phyloP scores from a whole-genome alignment of 2,113 vertebrate species.

The Pteruthius melanotis region DNA sequence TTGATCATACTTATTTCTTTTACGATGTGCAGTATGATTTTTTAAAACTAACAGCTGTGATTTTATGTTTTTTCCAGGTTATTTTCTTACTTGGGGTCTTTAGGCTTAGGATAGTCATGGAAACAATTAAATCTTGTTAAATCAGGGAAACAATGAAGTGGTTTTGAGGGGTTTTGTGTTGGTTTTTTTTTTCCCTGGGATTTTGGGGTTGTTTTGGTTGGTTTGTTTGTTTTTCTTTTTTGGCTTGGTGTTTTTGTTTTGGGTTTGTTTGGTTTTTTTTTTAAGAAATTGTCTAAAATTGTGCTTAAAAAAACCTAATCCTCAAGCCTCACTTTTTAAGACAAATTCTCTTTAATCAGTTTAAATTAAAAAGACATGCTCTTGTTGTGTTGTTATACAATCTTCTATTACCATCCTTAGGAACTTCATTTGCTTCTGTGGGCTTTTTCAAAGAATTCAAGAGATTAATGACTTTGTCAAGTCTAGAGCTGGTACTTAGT shows the following conservation, averaged over 20 bases:
- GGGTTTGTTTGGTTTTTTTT: neutral
- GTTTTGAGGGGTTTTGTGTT: neutral
- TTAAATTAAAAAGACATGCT: neutral
- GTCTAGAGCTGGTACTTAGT: neutral
- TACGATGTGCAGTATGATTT: neutral
- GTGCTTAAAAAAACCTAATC: neutral
- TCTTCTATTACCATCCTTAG: neutral
- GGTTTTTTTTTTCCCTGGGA: neutral
- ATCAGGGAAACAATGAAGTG: neutral
- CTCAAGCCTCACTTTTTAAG: neutral
- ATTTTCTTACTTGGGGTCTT: neutral
- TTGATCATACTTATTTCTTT: neutral
- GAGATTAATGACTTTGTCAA: neutral
- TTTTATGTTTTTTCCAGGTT: neutral
- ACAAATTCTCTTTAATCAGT: neutral
- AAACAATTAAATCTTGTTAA: neutral
- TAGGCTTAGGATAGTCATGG: neutral
- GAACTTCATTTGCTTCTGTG: neutral
- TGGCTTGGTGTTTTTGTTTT: neutral
- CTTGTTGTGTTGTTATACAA: neutral
- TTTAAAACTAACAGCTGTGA: neutral
- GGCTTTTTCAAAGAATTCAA: neutral
- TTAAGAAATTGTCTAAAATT: neutral
- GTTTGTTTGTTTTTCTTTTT: neutral
- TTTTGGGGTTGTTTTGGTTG: neutral